Conservation (phyloP, 2,888 invertebrate genomes). For the Drosophila demipolita region DNA sequence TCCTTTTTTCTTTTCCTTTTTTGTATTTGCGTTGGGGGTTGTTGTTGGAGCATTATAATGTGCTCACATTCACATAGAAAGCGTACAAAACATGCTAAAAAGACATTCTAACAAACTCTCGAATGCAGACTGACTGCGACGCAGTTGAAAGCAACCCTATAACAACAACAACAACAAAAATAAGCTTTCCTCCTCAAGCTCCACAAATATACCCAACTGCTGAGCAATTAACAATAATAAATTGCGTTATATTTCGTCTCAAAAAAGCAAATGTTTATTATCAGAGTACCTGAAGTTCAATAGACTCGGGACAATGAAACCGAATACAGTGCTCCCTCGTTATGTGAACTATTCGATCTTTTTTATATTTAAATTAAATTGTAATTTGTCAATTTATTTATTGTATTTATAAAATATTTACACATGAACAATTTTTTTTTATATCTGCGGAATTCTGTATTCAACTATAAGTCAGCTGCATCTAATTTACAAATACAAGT, state of each 20-base stretch:
- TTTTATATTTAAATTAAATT: neutral
- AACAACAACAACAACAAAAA: constrained; percentile 9
- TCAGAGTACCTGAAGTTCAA: constrained; percentile 67
- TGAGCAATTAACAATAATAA: constrained; percentile 57
- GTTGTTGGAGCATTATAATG: constrained; percentile 49
- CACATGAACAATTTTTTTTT: neutral
- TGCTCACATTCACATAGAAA: constrained; percentile 13
- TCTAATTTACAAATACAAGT: neutral
- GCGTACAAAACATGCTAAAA: constrained; percentile 28
- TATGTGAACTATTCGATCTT: neutral
- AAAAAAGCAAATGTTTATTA: constrained; percentile 47
- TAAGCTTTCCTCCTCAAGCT: no score
- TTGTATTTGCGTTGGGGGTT: constrained; percentile 55
- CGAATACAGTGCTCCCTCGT: constrained; percentile 6
- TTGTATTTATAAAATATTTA: neutral
- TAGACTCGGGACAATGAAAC: constrained; percentile 47
- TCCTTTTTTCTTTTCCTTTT: constrained; percentile 1
- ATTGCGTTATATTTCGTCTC: constrained; percentile 71
- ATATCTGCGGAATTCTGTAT: neutral
- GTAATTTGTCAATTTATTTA: neutral
- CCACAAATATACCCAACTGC: neutral
- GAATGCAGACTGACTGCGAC: constrained; percentile 44
- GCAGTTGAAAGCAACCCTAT: constrained; percentile 38
- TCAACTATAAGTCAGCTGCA: neutral
- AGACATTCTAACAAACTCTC: constrained; percentile 29